Conservation (phyloP, 2,113 vertebrate genomes). For the Penelope pileata region DNA sequence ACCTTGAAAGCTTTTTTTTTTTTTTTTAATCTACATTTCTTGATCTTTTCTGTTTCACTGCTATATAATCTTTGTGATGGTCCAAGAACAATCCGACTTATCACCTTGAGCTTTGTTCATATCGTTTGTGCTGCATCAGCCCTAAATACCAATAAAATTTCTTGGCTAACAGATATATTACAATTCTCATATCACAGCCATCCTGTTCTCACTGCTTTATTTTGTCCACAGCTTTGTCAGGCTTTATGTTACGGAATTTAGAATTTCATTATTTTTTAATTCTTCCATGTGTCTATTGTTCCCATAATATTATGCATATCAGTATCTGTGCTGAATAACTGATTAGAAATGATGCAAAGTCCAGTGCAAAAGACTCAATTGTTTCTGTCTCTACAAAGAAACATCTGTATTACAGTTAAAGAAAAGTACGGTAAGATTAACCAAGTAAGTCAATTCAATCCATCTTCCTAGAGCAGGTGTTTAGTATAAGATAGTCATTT, state of each 20-base stretch:
- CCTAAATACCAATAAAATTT: conserved; percentile 34
- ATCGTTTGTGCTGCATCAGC: conserved; percentile 34
- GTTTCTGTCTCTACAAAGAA: not conserved
- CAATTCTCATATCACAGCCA: not conserved
- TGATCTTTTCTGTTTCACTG: conserved; percentile 36
- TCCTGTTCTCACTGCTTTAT: not conserved
- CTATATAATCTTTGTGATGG: not conserved
- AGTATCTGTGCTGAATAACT: conserved; percentile 11
- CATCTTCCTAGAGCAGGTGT: not conserved
- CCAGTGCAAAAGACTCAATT: not conserved
- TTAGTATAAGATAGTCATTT: not conserved
- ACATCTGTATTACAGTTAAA: not conserved
- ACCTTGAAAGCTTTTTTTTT: conserved; percentile 21
- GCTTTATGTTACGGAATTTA: not conserved
- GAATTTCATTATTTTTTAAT: conserved; percentile 37
- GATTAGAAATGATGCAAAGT: not conserved
- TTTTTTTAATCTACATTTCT: conserved; percentile 57
- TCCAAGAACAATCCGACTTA: conserved; percentile 17
- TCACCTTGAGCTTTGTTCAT: conserved; percentile 50
- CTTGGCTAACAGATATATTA: not conserved
- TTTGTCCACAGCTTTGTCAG: conserved; percentile 36
- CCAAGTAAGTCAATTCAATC: not conserved
- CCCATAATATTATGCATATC: conserved; percentile 9
- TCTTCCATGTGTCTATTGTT: not conserved
- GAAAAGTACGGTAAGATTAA: not conserved